phyloP scores from a whole-genome alignment of 2,113 vertebrate species.

The Ptyas mucosa region DNA sequence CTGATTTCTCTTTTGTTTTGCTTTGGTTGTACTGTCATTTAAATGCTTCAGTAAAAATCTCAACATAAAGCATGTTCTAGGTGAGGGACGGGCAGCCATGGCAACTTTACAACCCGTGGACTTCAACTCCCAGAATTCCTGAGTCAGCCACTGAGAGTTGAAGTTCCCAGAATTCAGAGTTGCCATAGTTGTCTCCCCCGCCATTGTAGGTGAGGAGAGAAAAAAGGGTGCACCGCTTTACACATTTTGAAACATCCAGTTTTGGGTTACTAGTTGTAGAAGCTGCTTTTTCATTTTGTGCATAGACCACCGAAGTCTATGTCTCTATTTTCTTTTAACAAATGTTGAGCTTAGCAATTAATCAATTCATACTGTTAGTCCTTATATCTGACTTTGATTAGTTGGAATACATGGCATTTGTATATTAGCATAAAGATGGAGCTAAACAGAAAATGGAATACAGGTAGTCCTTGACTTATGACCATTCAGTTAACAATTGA shows the following conservation, averaged over 20 bases:
- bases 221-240: neutral
- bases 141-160: too few relatives aligned
- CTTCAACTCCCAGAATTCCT: too few relatives aligned
- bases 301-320: too few relatives aligned
- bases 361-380: neutral
- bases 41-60: neutral
- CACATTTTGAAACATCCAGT: neutral
- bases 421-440: neutral
- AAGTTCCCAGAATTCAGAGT: too few relatives aligned
- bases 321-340: neutral
- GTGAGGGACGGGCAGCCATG: too few relatives aligned
- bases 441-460: neutral
- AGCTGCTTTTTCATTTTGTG: neutral
- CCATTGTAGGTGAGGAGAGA: neutral
- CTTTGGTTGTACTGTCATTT: neutral
- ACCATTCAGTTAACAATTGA: neutral
- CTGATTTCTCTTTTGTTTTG: neutral
- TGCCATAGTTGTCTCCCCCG: too few relatives aligned
- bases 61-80: neutral
- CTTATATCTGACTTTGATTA: neutral
- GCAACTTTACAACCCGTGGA: too few relatives aligned
- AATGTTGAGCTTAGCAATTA: neutral
- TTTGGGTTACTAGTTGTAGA: neutral
- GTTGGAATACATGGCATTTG: neutral
- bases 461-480: too few relatives aligned